phyloP scores from a whole-genome alignment of 2,888 invertebrate genomes.

The Calameuta pallipes region DNA sequence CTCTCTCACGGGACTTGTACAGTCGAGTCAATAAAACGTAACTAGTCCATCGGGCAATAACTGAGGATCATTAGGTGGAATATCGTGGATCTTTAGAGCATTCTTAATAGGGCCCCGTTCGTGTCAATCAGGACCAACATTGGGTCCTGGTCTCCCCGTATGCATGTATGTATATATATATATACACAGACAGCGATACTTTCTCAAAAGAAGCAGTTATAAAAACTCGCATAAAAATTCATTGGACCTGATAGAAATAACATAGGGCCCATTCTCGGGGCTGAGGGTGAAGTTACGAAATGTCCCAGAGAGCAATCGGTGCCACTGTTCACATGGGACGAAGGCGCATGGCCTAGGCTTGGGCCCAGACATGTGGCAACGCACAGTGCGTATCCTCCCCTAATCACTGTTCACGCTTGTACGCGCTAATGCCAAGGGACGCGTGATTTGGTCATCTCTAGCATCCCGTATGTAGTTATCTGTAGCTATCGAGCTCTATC shows the following conservation, averaged over 20 bases:
- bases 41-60: slow-evolving; percentile 40
- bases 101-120: slow-evolving; percentile 32
- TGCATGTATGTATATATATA: too few relatives aligned
- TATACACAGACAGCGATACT: slow-evolving; percentile 11
- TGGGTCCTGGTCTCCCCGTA: background rate
- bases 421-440: slow-evolving; percentile 39
- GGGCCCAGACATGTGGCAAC: slow-evolving; percentile 15
- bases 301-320: background rate
- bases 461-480: slow-evolving; percentile 24
- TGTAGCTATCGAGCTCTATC: slow-evolving; percentile 28
- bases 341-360: background rate
- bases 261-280: background rate
- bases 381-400: slow-evolving; percentile 16
- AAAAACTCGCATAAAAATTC: slow-evolving; percentile 48
- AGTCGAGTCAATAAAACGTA: slow-evolving; percentile 38
- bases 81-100: slow-evolving; percentile 43
- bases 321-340: background rate
- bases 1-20: slow-evolving; percentile 4
- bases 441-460: slow-evolving; percentile 26
- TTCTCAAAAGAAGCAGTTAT: slow-evolving; percentile 33
- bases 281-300: background rate
- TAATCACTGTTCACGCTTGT: slow-evolving; percentile 40
- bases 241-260: slow-evolving; percentile 17
- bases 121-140: slow-evolving; percentile 19
- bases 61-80: slow-evolving; percentile 21